A percentile compares a stretch with the other conserved stretches of the same genome.
Conservation (phyloP, 2,888 invertebrate genomes). For the Drosophila recens region DNA sequence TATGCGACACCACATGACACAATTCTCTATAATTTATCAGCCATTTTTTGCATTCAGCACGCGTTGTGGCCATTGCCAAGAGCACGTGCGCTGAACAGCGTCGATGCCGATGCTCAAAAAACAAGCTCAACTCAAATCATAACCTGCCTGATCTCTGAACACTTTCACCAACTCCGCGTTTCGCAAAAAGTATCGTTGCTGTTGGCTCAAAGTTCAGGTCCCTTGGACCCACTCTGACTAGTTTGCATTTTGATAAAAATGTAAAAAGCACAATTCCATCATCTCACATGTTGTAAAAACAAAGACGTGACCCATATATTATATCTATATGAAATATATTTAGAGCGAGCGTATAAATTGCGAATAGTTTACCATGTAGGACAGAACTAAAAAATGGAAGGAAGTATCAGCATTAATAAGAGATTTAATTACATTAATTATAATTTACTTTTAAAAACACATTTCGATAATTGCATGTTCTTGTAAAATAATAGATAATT, state of each 20-base stretch:
- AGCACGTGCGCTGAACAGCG: conserved; percentile 36
- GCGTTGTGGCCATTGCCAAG: conserved; percentile 58
- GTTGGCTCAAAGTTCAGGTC: conserved; percentile 6
- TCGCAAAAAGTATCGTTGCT: neutral
- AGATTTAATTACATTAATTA: too few species aligned
- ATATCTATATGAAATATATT: neutral
- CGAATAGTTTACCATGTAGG: neutral
- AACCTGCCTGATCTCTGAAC: conserved; percentile 31
- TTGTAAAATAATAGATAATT: too few species aligned
- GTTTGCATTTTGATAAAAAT: conserved; percentile 63
- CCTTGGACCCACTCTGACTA: conserved; percentile 16
- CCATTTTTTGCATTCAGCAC: conserved; percentile 62
- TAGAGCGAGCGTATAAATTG: too few species aligned
- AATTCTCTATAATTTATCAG: conserved; percentile 63
- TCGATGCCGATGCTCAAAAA: conserved; percentile 5
- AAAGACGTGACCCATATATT: conserved; percentile 53
- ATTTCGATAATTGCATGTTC: too few species aligned
- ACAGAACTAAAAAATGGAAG: neutral
- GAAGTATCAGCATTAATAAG: neutral
- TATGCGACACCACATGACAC: conserved; percentile 60
- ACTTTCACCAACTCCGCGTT: neutral
- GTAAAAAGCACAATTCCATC: conserved; percentile 60
- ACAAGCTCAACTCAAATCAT: conserved; percentile 22
- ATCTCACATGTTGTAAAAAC: conserved; percentile 63
- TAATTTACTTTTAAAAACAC: too few species aligned